Conservation (phyloP, 2,113 vertebrate genomes). For the Eupsittula cactorum region DNA sequence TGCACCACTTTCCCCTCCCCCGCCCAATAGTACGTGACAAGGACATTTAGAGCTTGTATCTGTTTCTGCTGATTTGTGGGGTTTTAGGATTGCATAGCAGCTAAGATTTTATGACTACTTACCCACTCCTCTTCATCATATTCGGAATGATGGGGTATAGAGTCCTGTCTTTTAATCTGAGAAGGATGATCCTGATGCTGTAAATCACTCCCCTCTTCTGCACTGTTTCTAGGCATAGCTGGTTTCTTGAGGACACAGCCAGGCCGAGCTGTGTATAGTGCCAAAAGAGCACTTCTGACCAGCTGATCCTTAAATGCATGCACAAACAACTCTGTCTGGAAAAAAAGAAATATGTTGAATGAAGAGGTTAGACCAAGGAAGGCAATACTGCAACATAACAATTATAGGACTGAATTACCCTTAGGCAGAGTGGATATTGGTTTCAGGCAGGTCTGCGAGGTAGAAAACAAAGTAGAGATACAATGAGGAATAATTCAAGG, state of each 20-base stretch:
- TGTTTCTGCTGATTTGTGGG: background rate
- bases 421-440: background rate
- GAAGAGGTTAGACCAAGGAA: background rate
- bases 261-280: conserved; percentile 89
- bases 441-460: background rate
- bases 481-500: background rate
- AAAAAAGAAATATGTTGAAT: fast-evolving
- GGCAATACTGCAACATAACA: background rate
- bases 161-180: conserved; percentile 80
- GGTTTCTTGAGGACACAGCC: conserved; percentile 84
- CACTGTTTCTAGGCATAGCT: conserved; percentile 57
- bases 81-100: background rate
- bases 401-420: background rate
- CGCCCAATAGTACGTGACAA: background rate
- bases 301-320: conserved; percentile 95
- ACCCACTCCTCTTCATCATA: conserved; percentile 98
- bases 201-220: conserved; percentile 47
- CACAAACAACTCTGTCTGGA: conserved; percentile 92
- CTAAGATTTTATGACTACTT: conserved; percentile 52
- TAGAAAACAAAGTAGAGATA: conserved; percentile 8
- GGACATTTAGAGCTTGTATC: background rate
- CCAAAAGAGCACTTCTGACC: conserved; percentile 92
- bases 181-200: conserved; percentile 63
- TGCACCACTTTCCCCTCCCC: fast-evolving
- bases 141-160: conserved; percentile 92